phyloP scores from a whole-genome alignment of 92 coral and sea anemone species.

The Parazoanthus darwini region DNA sequence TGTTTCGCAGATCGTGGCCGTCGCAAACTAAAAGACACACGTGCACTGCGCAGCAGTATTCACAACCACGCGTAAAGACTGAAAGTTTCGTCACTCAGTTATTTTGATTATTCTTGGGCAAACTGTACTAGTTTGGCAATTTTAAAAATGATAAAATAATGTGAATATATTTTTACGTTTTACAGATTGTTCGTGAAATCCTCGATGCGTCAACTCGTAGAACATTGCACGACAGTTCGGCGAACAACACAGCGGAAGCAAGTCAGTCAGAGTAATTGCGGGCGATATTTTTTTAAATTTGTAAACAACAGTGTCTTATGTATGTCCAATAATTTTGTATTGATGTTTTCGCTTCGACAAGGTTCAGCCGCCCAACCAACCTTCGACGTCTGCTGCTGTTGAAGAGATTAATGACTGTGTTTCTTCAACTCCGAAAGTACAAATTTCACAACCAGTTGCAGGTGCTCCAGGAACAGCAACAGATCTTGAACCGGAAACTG shows the following conservation, averaged over 20 bases:
- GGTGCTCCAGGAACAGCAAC: slow-evolving; percentile 8
- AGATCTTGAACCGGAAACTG: slow-evolving; percentile 13
- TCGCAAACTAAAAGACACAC: slow-evolving; percentile 27
- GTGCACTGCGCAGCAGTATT: slow-evolving; percentile 22
- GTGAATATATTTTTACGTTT: slow-evolving; percentile 15
- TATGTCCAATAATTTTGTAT: not conserved
- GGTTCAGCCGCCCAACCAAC: too few relatives aligned
- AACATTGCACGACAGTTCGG: slow-evolving; percentile 4
- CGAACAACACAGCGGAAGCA: slow-evolving; percentile 11
- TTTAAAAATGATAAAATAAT: slow-evolving; percentile 21
- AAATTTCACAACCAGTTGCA: slow-evolving; percentile 11
- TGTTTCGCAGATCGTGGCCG: slow-evolving; percentile 23
- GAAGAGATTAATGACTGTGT: slow-evolving; percentile 6
- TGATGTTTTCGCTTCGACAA: not conserved
- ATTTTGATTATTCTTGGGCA: slow-evolving; percentile 10
- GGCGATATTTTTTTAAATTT: slow-evolving; percentile 29
- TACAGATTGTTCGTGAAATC: slow-evolving; percentile 27
- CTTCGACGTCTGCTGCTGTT: too few relatives aligned
- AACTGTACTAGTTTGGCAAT: not conserved
- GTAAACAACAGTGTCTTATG: not conserved
- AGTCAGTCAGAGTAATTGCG: not conserved
- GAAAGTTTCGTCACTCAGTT: slow-evolving; percentile 24
- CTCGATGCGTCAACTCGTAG: slow-evolving; percentile 25
- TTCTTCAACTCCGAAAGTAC: not conserved
- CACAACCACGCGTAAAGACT: slow-evolving; percentile 13